Conservation (phyloP, 2,113 vertebrate genomes). For the Chaenocephalus aceratus region DNA sequence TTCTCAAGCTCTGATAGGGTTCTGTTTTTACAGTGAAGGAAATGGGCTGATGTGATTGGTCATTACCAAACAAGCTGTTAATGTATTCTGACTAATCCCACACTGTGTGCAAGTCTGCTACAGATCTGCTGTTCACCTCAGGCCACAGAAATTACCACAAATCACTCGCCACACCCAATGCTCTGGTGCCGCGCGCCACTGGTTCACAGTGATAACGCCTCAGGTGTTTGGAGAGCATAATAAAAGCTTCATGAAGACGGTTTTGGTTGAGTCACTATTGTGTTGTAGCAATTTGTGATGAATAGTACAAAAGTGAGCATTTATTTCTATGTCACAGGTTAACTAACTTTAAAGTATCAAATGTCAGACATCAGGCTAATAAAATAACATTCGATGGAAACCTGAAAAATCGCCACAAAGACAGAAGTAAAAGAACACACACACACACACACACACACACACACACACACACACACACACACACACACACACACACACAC, state of each 20-base stretch:
- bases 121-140: constrained; percentile 42
- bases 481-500: constrained; percentile 36
- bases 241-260: constrained; percentile 41
- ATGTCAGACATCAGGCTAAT: constrained; percentile 11
- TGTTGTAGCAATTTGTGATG: constrained; percentile 26
- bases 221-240: constrained; percentile 54
- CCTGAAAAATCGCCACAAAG: background rate
- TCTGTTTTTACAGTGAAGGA: background rate
- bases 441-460: constrained; percentile 9
- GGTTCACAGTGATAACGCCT: constrained; percentile 57
- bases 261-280: constrained; percentile 6
- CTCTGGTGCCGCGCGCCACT: constrained; percentile 38
- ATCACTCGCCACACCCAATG: constrained; percentile 52
- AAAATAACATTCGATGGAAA: background rate
- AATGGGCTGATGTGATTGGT: constrained; percentile 30
- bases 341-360: constrained; percentile 32
- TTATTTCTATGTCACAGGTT: constrained; percentile 42
- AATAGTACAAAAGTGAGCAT: constrained; percentile 37
- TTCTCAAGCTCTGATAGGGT: background rate
- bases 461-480: constrained; percentile 1
- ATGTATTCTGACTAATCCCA: constrained; percentile 53
- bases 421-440: constrained; percentile 19
- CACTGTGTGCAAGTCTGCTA: constrained; percentile 39
- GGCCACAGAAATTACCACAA: constrained; percentile 61
- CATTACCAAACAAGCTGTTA: constrained; percentile 37